Evolutionary conservation across 2,113 vertebrate genomes (phyloP), one percentile per base, ranked within the genome.

Genomic region (Asarcornis scutulata): DNA sequence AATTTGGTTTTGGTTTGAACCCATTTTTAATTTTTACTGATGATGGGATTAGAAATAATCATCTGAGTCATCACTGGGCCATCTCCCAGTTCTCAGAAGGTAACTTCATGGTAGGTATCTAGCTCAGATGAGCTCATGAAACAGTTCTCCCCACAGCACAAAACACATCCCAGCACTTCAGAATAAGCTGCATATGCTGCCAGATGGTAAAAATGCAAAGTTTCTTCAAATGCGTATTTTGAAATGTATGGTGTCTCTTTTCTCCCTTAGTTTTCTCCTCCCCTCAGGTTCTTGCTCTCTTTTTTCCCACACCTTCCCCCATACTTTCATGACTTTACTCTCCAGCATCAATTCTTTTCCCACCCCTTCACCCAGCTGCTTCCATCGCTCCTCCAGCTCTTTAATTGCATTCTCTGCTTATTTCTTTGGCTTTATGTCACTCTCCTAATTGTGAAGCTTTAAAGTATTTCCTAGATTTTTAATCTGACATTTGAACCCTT

Each of bases 231-330:
- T 75, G 73, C 71, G 50, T 86, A 80, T 69, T 94, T 95, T 90
- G 52, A 94, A 97, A 97, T 93, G 36, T 81, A 74, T 88, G 55
- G 73, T 59, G 9, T 91, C 89, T 94, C 29, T 69, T 83, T 93
- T 91, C 64, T 93, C 36, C 36, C 36, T 92, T 91, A 88, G 93
- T 97, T 95, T 96, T 86, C 63, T 94, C 68, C 46, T 90, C 63
- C 60, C 32, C 83, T 81, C 75, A 95, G 91, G 76, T 94, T 93
- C 86, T 95, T 96, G 91, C 95, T 97, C 92, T 88, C 73, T 97
- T 96, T 91, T 92, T 95, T 95, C 83, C 96, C 86, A 96, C 96
- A 97, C 94, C 95, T 95, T 94, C 96, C 96, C 94, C 96, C 96
- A 91, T 94, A 84, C 76, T 94, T 96, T 95, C 75, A 1, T 97